Percentiles rank a stretch among this genome's conserved stretches.
These are phyloP conservation scores for Hyles lineata DNA, from an alignment of 2,888 invertebrate species.

Conservation along the genomic window DNA sequence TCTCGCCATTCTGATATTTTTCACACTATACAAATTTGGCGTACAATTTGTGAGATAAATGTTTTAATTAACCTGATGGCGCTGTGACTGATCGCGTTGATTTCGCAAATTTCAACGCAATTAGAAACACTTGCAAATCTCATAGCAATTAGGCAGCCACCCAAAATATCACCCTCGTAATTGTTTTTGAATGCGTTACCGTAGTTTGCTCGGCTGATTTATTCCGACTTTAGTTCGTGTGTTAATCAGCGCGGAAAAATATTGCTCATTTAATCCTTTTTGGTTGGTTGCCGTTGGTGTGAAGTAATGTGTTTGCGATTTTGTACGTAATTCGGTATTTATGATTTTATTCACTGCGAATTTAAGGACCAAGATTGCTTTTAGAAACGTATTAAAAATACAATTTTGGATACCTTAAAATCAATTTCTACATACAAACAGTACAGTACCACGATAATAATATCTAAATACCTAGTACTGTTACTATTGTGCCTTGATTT, in stretches of 20 bases:
- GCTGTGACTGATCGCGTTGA: conserved; percentile 79
- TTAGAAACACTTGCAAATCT: conserved; percentile 84
- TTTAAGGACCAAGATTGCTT: too few relatives aligned
- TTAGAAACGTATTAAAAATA: too few relatives aligned
- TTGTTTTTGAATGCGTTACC: conserved; percentile 79
- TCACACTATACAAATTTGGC: conserved; percentile 45
- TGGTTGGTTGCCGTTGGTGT: background rate
- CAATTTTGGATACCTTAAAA: too few relatives aligned
- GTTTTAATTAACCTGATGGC: conserved; percentile 84
- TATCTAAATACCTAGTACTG: too few relatives aligned
- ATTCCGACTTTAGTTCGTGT: conserved; percentile 58
- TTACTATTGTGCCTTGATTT: too few relatives aligned
- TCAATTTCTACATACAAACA: too few relatives aligned
- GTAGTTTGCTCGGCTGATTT: conserved; percentile 78
- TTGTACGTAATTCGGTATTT: too few relatives aligned
- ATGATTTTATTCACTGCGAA: too few relatives aligned
- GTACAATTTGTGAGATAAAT: conserved; percentile 77
- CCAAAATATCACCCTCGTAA: conserved; percentile 81
- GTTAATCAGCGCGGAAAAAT: conserved; percentile 27
- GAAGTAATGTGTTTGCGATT: too few relatives aligned
- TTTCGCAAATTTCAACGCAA: conserved; percentile 79
- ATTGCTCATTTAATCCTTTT: conserved; percentile 24
- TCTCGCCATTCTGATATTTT: background rate
- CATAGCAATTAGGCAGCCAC: conserved; percentile 83
- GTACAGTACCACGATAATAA: too few relatives aligned